Evolutionary conservation across 53 echinoderm and acorn worm species (phyloP), one percentile per base, ranked within the genome.

Genomic region (Paracentrotus lividus): DNA sequence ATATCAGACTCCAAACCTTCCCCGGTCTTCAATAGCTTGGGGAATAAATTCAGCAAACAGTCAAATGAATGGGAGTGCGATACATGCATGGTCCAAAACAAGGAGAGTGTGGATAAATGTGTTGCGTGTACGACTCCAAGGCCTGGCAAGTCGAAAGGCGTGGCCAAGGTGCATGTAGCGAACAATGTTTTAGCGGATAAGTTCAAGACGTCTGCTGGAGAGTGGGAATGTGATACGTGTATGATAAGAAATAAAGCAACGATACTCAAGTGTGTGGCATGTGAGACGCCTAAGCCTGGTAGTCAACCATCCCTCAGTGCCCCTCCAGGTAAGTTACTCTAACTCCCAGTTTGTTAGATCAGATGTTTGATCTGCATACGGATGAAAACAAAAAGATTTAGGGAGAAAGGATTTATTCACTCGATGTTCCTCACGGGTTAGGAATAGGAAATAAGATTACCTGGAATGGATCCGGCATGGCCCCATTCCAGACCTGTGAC

Each of bases 151-250:
- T 29, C 55, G 29, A 58, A 68, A 26, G 91, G 34, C 1, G 15
- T 77, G 20, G 27, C 42, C 10, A 87, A 69, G 55, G 42, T 23
- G 20, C 77, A 60, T 49, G 94, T 42, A 42, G 64, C 47, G 29
- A 78, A 61, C 21, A 53, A 45, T 53, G 16, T 87, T 4, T 90
- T 98, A 33, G 77, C 85, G 43, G 97, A 97, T 34, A 93, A 96
- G 92, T 97, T 98, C 51, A 75, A 76, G 38, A 76, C 91, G n/a
- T 20, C 29, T n/a, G 8, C 91, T 5, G 96, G 93, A 5, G 88
- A 94, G 4, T 98, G 98, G 98, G 93, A 85, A 24, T 98, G 98
- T 78, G 96, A 96, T 47, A 96, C 95, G 0, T 98, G 98, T 77
- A 86, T 97, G 94, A 60, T 97, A 15, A 75, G 49, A 67, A 98